Conservation (phyloP, 2,113 vertebrate species). For the Melanocharis versteri region DNA sequence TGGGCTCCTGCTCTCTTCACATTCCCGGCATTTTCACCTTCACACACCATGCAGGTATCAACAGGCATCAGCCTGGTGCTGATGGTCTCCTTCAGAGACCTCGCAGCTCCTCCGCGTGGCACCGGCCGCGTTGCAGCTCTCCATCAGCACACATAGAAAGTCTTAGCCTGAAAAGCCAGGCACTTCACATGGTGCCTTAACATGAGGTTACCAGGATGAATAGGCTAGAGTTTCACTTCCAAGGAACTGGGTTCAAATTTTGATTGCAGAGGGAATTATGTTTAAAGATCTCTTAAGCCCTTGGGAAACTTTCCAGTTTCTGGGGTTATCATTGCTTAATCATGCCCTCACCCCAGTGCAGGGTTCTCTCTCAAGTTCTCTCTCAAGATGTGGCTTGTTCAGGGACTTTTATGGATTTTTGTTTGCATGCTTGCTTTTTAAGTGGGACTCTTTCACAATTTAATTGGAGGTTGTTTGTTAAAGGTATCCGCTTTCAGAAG, state of each 20-base stretch:
- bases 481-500: background rate
- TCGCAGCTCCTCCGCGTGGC: fast-evolving
- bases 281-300: background rate
- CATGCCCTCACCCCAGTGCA: background rate
- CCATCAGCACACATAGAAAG: fast-evolving
- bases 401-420: background rate
- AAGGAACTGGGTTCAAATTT: background rate
- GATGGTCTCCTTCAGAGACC: background rate
- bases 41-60: background rate
- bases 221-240: background rate
- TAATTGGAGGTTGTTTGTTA: background rate
- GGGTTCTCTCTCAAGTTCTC: background rate
- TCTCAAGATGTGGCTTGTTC: conserved; percentile 2
- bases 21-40: background rate
- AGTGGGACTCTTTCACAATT: background rate
- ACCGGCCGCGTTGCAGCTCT: fast-evolving
- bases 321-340: background rate
- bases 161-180: background rate
- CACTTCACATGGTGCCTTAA: background rate
- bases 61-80: background rate
- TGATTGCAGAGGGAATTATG: background rate
- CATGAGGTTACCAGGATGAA: background rate
- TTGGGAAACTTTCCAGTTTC: background rate
- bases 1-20: background rate
- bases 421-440: background rate